phyloP scores from a whole-genome alignment of 92 coral and sea anemone genomes.

The Galaxea fascicularis region DNA sequence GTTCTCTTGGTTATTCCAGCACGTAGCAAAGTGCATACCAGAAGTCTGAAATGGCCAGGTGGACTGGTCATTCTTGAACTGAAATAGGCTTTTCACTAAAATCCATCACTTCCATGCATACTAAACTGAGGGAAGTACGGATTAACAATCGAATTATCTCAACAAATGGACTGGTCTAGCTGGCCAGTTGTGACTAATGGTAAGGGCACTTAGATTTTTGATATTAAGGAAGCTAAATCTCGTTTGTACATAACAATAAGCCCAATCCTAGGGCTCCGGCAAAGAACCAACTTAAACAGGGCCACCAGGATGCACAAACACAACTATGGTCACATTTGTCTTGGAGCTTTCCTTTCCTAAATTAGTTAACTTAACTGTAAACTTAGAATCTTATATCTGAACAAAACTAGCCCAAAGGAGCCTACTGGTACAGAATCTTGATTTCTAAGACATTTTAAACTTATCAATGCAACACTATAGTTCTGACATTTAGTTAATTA shows the following conservation, averaged over 20 bases:
- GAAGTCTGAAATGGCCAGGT: not conserved
- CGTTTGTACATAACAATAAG: not conserved
- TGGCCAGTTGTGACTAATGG: not conserved
- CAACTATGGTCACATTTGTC: not conserved
- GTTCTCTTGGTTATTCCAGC: too few species aligned
- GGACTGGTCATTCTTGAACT: not conserved
- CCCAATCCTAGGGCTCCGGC: not conserved
- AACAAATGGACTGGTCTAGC: not conserved
- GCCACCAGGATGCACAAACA: not conserved
- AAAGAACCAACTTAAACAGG: not conserved
- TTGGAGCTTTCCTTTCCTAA: not conserved
- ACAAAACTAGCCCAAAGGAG: not conserved
- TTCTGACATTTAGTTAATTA: too few species aligned
- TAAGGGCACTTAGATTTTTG: not conserved
- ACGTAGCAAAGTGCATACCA: too few species aligned
- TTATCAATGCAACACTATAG: not conserved
- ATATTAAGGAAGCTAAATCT: not conserved
- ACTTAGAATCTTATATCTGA: not conserved
- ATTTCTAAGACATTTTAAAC: not conserved
- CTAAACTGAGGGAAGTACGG: not conserved
- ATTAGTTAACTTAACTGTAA: not conserved
- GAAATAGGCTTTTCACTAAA: not conserved
- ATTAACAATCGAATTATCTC: not conserved
- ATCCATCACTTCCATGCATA: not conserved
- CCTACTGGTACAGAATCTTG: not conserved